Percentiles rank a stretch among this genome's conserved stretches.
phyloP scores from a whole-genome alignment of 2,888 invertebrate genomes.

The Dasysyrphus albostriatus region DNA sequence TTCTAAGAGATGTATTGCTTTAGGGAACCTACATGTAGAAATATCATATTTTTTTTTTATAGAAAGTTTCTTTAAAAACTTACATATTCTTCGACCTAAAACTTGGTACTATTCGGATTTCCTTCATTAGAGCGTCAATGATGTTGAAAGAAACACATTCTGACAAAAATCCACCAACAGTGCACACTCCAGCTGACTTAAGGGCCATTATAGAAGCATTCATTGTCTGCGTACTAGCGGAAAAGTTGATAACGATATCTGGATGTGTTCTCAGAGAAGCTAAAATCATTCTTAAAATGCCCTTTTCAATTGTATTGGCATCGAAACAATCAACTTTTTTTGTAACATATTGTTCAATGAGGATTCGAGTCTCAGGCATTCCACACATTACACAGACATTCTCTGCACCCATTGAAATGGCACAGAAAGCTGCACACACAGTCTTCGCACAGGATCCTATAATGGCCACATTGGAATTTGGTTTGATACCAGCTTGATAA shows the following conservation, averaged over 20 bases:
- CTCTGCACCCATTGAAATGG: conserved; percentile 79
- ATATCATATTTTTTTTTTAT: too few relatives aligned
- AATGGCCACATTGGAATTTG: conserved; percentile 79
- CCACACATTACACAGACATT: conserved; percentile 78
- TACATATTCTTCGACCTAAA: conserved; percentile 81
- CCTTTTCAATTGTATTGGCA: conserved; percentile 67
- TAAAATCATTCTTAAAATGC: conserved; percentile 77
- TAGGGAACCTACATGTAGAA: conserved; percentile 78
- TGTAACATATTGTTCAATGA: conserved; percentile 77
- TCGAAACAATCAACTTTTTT: conserved; percentile 77
- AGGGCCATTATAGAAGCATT: conserved; percentile 80
- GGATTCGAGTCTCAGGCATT: conserved; percentile 73
- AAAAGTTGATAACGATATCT: conserved; percentile 80
- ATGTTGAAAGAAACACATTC: conserved; percentile 81
- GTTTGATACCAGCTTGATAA: conserved; percentile 78
- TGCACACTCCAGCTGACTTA: conserved; percentile 79
- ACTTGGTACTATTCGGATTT: conserved; percentile 79
- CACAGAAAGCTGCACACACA: conserved; percentile 79
- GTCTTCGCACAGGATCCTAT: conserved; percentile 80
- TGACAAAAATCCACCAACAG: conserved; percentile 80
- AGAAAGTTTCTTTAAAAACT: too few relatives aligned
- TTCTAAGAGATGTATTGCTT: conserved; percentile 79
- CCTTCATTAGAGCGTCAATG: conserved; percentile 80
- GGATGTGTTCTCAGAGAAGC: conserved; percentile 78
- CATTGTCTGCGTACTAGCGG: conserved; percentile 79